Percentiles rank a stretch among this genome's conserved stretches.
phyloP scores from a whole-genome alignment of 2,113 vertebrate genomes.

The Cyprinodon variegatus region DNA sequence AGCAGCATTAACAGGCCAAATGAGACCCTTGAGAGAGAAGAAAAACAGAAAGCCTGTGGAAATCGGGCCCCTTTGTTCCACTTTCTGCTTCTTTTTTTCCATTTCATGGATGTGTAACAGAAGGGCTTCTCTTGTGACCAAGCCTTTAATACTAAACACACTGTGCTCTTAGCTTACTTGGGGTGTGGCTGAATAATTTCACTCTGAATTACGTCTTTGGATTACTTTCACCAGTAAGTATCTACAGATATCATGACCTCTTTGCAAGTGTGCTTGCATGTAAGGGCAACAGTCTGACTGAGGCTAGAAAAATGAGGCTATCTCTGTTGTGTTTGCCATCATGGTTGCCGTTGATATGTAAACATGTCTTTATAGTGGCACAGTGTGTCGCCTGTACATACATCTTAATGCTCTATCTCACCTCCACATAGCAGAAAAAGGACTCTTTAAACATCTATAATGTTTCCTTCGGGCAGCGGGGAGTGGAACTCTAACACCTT shows the following conservation, averaged over 20 bases:
- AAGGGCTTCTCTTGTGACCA: constrained; percentile 18
- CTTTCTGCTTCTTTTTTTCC: constrained; percentile 33
- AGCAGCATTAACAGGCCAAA: constrained; percentile 53
- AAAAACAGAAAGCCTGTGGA: constrained; percentile 56
- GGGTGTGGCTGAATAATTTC: constrained; percentile 11
- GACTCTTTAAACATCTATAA: constrained; percentile 53
- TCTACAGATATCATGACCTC: constrained; percentile 8
- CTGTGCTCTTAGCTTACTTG: constrained; percentile 18
- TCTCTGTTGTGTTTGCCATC: constrained; percentile 30
- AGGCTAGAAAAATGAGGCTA: not conserved
- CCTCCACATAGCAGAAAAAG: constrained; percentile 18
- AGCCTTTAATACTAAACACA: constrained; percentile 25
- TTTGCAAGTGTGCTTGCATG: not conserved
- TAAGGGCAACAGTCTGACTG: not conserved
- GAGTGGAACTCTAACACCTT: not conserved
- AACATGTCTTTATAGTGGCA: constrained; percentile 33
- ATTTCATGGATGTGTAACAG: constrained; percentile 31
- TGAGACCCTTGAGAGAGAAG: constrained; percentile 65
- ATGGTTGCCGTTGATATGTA: constrained; percentile 58
- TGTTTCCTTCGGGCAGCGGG: constrained; percentile 42
- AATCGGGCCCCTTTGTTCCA: constrained; percentile 59
- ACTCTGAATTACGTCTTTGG: constrained; percentile 9
- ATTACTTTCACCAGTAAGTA: constrained; percentile 50
- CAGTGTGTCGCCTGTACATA: constrained; percentile 54
- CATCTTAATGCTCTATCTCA: constrained; percentile 27